Conservation (phyloP, 2,888 invertebrate genomes). For the Oligia fasciuncula region DNA sequence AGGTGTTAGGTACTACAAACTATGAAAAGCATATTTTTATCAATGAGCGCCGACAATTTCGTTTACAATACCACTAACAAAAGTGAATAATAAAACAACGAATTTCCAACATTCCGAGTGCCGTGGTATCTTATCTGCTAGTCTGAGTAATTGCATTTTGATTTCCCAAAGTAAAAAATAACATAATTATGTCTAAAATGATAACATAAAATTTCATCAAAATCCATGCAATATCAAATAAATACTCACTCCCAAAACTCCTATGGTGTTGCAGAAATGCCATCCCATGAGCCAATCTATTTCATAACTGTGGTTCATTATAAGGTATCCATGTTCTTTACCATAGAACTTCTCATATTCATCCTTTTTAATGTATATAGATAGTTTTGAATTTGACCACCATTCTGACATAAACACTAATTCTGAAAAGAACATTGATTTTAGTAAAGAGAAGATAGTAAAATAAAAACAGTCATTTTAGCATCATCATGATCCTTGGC, state of each 20-base stretch:
- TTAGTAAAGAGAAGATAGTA: background rate
- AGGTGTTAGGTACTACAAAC: no score
- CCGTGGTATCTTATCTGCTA: no score
- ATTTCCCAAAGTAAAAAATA: no score
- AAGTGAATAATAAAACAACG: no score
- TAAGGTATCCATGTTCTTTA: constrained; percentile 96
- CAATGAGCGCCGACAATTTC: no score
- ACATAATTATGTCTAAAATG: no score
- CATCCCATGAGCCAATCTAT: constrained; percentile 99
- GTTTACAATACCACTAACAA: no score
- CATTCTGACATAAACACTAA: constrained; percentile 97
- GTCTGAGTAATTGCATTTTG: no score
- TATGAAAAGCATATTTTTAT: no score
- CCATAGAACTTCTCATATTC: constrained; percentile 95
- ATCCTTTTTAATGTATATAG: constrained; percentile 94
- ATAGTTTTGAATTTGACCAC: constrained; percentile 95
- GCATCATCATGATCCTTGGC: background rate
- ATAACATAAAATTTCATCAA: no score
- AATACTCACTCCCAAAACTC: constrained; percentile 94
- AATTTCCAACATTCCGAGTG: no score
- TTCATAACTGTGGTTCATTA: constrained; percentile 99
- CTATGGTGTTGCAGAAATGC: constrained; percentile 95
- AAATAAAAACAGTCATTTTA: background rate
- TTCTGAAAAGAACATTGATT: constrained; percentile 90
- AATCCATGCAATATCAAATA: background rate